Evolutionary conservation across 1,140 invertebrate species (phyloP), one percentile per base, ranked within the genome.

Genomic region (Brachionus rubens): DNA sequence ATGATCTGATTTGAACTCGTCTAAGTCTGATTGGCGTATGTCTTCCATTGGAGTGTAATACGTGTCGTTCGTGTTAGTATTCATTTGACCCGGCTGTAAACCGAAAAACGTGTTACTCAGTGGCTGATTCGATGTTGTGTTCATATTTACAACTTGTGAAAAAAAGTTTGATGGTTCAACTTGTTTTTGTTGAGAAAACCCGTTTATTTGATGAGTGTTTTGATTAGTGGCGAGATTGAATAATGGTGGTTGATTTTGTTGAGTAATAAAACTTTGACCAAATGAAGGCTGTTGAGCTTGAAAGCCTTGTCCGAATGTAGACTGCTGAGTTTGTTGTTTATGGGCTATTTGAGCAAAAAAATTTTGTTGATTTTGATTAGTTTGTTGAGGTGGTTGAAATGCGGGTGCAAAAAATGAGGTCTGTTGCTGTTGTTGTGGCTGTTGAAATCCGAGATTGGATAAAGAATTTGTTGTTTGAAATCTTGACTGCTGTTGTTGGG

Each of bases 1-100:
- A n/a, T 72, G 28, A 50, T 72, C 30, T 12, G 46, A 28, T 41
- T 72, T 72, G 30, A 72, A 72, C 46, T 72, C 30, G 28, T 72
- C 40, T 30, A 72, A 12, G 28, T 72, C 46, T 30, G 40, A 46
- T 24, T 50, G 12, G 50, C 9, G 28, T 0, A 72, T 33, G 10
- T 72, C 68, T 14, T 48, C 50, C 16, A 48, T 21, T 16, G 36
- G 6, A 26, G 43, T 26, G 24, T 72, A 72, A 30, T 14, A 50
- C 7, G 24, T 19, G 28, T 72, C 19, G 14, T 19, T 65, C 16
- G 21, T 28, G 19, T 9, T 10, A 14, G 6, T 65, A 5, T 43
- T 43, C 7, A 24, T 65, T 21, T 24, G 9, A 30, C 21, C 41
- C n/a, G 14, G 40, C 36, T 14, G 26, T 3, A 12, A 43, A 5